These are phyloP conservation scores for Mylabris sibirica DNA, from an alignment of 2,888 invertebrate genomes.

Conservation along the genomic window DNA sequence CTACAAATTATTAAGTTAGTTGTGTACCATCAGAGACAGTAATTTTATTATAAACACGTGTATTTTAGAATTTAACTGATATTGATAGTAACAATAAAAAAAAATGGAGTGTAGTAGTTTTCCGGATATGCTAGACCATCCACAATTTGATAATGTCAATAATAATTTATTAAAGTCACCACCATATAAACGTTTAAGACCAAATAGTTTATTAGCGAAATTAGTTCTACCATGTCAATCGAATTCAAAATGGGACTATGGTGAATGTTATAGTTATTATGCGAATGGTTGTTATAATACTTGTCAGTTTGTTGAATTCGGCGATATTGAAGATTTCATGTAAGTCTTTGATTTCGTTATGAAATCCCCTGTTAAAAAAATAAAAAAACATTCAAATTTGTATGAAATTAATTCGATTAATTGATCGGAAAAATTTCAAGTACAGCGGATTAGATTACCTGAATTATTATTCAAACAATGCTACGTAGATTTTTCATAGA, in stretches of 20 bases:
- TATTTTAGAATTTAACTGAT: neutral
- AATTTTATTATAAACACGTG: neutral
- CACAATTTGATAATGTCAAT: neutral
- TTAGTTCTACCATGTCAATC: constrained; percentile 50
- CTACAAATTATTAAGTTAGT: neutral
- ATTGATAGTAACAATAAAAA: neutral
- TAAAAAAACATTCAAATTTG: too few species aligned
- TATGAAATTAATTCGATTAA: too few species aligned
- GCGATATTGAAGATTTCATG: constrained; percentile 80
- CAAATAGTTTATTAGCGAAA: constrained; percentile 47
- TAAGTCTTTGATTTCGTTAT: constrained; percentile 62
- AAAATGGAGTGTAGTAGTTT: neutral
- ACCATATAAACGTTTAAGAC: constrained; percentile 29
- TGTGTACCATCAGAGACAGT: neutral
- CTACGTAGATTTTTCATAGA: neutral
- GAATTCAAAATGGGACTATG: constrained; percentile 68
- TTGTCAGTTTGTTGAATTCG: constrained; percentile 72
- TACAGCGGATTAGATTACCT: constrained; percentile 9
- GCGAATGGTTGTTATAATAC: constrained; percentile 65
- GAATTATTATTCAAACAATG: neutral
- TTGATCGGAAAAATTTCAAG: neutral
- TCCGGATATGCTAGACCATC: neutral
- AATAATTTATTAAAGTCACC: neutral
- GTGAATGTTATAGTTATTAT: constrained; percentile 71
- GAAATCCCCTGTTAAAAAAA: neutral